Base-by-base conservation (phyloP, 2,888 invertebrate genomes). In the Endomychus coccineus region DNA sequence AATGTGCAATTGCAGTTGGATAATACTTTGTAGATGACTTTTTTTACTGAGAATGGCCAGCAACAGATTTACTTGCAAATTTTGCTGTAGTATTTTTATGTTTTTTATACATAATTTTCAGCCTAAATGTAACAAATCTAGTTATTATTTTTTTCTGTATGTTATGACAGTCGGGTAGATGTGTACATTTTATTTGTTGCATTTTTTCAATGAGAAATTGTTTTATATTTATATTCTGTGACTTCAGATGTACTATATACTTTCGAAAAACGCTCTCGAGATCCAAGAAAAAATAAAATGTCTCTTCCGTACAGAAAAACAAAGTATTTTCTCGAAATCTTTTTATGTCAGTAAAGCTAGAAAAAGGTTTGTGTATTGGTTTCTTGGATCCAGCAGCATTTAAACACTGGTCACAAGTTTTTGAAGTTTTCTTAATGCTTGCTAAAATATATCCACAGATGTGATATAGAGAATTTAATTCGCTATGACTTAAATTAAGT, bases 391-490 rank as follows among this genome's bases (percentile, higher is more conserved):
- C 40, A 14, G 24, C 29, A 2, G 24, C 10, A 13, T 4, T 33
- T 12, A 40, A n/a, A 36, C 40, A 43, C n/a, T 2, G 28, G 7
- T 7, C 2, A 19, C 41, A 44, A 13, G 34, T 39, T 24, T 42
- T 42, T 3, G 41, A 36, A 16, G 25, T 36, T 13, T 39, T 35
- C 14, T 17, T 34, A 11, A 31, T 36, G 15, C 27, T 40, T 5
- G 19, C 17, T 4, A 33, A 16, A 7, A 42, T 42, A 24, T 42
- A 42, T 2, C 36, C 39, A 34, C n/a, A 31, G n/a, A 43, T 40
- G 35, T 44, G 43, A 27, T 46, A 46, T 3, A 48, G 23, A 7
- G 48, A 44, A 31, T 48, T 48, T 27, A 48, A 27, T 33, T 46
- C 44, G 34, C 40, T 42, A 13, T 27, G 24, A 35, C 17, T 27